Percentiles rank a stretch among this genome's conserved stretches.
Conservation (phyloP, 2,888 invertebrate genomes). For the Sicus ferrugineus region DNA sequence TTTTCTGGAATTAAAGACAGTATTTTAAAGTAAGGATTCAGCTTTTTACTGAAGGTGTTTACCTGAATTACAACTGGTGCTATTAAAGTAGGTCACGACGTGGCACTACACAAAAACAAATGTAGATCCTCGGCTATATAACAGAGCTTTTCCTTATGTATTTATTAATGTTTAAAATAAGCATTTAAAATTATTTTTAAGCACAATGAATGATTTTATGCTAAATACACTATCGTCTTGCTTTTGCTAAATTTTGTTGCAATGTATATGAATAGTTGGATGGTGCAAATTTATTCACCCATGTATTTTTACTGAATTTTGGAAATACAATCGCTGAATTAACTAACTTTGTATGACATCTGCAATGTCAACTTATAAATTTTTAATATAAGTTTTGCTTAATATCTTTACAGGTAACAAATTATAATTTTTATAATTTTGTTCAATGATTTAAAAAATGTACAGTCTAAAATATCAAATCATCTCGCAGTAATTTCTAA, state of each 20-base stretch:
- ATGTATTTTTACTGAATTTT: not conserved
- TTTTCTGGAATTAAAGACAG: too few species aligned
- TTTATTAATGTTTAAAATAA: constrained; percentile 18
- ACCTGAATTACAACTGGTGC: too few species aligned
- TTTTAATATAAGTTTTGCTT: constrained; percentile 28
- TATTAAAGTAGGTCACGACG: too few species aligned
- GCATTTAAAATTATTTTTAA: constrained; percentile 17
- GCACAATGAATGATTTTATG: constrained; percentile 3
- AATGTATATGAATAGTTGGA: not conserved
- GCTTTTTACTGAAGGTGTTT: too few species aligned
- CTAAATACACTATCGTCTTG: not conserved
- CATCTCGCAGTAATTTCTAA: too few species aligned
- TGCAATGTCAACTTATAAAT: constrained; percentile 15
- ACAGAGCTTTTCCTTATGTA: not conserved
- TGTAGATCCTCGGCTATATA: too few species aligned
- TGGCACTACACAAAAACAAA: too few species aligned
- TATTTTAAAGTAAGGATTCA: too few species aligned
- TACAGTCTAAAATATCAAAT: constrained; percentile 13
- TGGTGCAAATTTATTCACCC: not conserved
- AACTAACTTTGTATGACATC: too few species aligned
- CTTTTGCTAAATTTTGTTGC: constrained; percentile 1
- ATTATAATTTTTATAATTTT: constrained; percentile 37
- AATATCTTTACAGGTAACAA: constrained; percentile 27
- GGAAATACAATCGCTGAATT: too few species aligned
- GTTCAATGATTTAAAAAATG: constrained; percentile 35